phyloP scores from a whole-genome alignment of 2,888 invertebrate genomes.

The Parnassius orleans region DNA sequence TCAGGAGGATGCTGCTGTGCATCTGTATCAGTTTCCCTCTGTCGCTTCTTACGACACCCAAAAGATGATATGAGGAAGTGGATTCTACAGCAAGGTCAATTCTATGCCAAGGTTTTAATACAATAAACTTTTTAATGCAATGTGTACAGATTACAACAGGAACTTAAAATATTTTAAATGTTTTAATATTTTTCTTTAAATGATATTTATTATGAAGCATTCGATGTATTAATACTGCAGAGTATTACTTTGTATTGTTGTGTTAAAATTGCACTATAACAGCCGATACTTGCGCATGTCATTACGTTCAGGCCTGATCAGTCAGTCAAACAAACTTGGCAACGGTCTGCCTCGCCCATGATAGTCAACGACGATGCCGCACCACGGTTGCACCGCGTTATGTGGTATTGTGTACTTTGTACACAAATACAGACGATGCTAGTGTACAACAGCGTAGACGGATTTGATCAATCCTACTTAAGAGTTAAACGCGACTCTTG shows the following conservation, averaged over 20 bases:
- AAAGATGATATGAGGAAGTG: too few relatives aligned
- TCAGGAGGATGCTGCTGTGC: too few relatives aligned
- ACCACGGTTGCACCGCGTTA: background rate
- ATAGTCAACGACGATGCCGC: background rate
- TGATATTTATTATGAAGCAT: too few relatives aligned
- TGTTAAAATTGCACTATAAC: background rate
- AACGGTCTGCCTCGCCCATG: background rate
- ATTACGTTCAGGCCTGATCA: background rate
- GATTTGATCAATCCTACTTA: background rate
- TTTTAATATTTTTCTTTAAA: background rate
- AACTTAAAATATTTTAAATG: too few relatives aligned
- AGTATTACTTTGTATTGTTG: too few relatives aligned
- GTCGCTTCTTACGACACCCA: too few relatives aligned
- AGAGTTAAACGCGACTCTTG: background rate
- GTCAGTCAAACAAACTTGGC: background rate
- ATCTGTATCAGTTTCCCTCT: too few relatives aligned
- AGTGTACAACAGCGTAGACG: background rate
- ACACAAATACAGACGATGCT: background rate
- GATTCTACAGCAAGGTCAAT: too few relatives aligned
- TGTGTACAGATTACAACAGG: too few relatives aligned
- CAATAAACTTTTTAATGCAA: too few relatives aligned
- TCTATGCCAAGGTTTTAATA: too few relatives aligned
- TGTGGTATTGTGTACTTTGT: background rate
- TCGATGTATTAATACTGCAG: too few relatives aligned
- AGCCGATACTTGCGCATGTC: conserved; percentile 10